Percentiles rank a stretch among this genome's conserved stretches.
These are phyloP conservation scores for Phainopepla nitens DNA, from an alignment of 2,113 vertebrate genomes.

Conservation along the genomic window DNA sequence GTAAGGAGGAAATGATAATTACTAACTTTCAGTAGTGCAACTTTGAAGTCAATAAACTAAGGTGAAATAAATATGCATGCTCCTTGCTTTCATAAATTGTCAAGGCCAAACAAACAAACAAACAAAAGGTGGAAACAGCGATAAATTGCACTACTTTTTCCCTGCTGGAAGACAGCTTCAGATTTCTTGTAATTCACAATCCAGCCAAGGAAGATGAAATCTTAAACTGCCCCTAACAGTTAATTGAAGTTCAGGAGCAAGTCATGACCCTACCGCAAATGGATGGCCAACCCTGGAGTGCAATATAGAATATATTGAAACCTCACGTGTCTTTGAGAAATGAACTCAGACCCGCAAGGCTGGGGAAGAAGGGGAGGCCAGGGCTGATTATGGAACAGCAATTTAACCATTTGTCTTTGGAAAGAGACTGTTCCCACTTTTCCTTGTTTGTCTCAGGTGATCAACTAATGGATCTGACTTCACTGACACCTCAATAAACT, in stretches of 20 bases:
- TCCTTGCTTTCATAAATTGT: not conserved
- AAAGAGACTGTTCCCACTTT: not conserved
- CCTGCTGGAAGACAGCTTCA: not conserved
- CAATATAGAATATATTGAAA: not conserved
- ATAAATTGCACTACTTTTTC: not conserved
- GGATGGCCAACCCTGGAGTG: not conserved
- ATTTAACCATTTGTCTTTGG: not conserved
- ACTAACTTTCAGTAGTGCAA: not conserved
- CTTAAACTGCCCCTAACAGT: not conserved
- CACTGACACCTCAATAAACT: not conserved
- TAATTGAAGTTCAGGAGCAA: not conserved
- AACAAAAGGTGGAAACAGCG: not conserved
- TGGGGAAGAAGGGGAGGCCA: not conserved
- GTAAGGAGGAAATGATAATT: slow-evolving; percentile 41
- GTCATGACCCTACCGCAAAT: not conserved
- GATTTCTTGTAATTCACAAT: not conserved
- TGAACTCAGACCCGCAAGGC: not conserved
- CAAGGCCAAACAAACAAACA: not conserved
- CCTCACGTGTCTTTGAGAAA: not conserved
- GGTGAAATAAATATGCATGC: slow-evolving; percentile 5
- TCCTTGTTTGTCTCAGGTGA: not conserved
- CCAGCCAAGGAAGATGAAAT: not conserved
- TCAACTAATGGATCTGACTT: not conserved
- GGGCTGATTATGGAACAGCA: not conserved
- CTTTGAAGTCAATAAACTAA: slow-evolving; percentile 50